phyloP scores from a whole-genome alignment of 1,140 invertebrate species.

The Calosoma granatense region DNA sequence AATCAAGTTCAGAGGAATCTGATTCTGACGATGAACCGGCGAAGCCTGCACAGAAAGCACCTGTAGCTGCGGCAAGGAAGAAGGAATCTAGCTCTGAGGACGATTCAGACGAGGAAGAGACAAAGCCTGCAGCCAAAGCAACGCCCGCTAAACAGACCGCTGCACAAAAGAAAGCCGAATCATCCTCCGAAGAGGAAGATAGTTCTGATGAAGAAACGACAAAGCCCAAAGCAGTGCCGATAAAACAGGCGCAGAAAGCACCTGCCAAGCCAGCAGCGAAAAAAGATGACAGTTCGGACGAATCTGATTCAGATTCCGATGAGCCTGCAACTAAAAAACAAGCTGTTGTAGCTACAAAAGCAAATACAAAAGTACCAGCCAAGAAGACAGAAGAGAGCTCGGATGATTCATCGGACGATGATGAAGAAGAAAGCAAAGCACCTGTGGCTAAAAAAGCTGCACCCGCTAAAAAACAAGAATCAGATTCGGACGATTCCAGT shows the following conservation, averaged over 20 bases:
- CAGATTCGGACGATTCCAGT: conserved; percentile 25
- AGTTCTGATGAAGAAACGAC: conserved; percentile 21
- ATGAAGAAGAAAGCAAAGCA: conserved; percentile 15
- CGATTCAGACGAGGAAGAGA: conserved; percentile 24
- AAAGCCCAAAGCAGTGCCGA: background rate
- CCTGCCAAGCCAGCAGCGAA: background rate
- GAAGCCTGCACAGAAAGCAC: conserved; percentile 12
- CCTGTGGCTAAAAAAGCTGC: conserved; percentile 15
- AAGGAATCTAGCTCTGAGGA: conserved; percentile 23
- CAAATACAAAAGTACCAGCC: background rate
- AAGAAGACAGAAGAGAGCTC: no score
- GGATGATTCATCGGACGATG: conserved; percentile 10
- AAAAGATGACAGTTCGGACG: conserved; percentile 21
- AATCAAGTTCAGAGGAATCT: conserved; percentile 20
- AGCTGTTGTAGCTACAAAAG: no score
- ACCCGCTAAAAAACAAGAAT: conserved; percentile 17
- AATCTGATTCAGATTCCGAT: conserved; percentile 19
- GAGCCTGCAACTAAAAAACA: conserved; percentile 13
- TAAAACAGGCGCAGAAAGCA: background rate
- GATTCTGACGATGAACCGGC: conserved; percentile 18
- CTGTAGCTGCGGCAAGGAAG: conserved; percentile 10
- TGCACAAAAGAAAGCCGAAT: conserved; percentile 20
- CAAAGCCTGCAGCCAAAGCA: conserved; percentile 19
- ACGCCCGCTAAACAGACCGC: conserved; percentile 16
- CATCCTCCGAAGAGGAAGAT: conserved; percentile 21